Conservation (phyloP, 2,888 invertebrate genomes). For the Acholoe squamosa region DNA sequence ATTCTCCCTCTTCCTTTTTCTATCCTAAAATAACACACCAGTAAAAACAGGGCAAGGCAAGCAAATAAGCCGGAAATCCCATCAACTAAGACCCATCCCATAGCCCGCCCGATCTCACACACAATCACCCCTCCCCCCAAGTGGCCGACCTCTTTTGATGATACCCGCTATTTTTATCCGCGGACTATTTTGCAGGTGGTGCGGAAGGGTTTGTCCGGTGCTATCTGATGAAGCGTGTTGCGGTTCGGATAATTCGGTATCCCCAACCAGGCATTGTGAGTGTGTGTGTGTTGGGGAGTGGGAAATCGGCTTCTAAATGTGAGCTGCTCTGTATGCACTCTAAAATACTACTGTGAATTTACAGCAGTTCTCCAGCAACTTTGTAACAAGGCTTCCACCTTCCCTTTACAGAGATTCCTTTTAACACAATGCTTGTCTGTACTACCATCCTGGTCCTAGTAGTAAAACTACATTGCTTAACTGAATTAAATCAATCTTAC, state of each 20-base stretch:
- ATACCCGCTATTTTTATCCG: conserved; percentile 13
- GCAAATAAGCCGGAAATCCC: conserved; percentile 11
- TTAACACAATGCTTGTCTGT: too few relatives aligned
- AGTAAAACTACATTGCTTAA: too few relatives aligned
- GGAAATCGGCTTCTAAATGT: neutral
- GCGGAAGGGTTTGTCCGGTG: conserved; percentile 28
- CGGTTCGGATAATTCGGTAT: neutral
- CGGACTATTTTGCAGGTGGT: conserved; percentile 25
- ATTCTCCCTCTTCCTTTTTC: too few relatives aligned
- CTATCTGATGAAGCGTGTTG: neutral
- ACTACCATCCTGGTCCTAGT: too few relatives aligned
- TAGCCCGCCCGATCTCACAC: too few relatives aligned
- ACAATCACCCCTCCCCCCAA: neutral
- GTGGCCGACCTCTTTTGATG: neutral
- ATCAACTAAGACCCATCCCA: neutral
- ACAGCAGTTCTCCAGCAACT: too few relatives aligned
- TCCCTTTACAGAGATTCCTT: too few relatives aligned
- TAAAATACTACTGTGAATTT: too few relatives aligned
- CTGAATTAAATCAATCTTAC: too few relatives aligned
- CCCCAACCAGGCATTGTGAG: neutral
- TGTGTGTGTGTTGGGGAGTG: conserved; percentile 14
- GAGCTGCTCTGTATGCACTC: too few relatives aligned
- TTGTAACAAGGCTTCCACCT: too few relatives aligned
- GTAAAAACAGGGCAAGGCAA: neutral
- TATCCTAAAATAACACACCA: too few relatives aligned